These are phyloP conservation scores for Bombylius major DNA, from an alignment of 2,888 invertebrate species.

Conservation along the genomic window DNA sequence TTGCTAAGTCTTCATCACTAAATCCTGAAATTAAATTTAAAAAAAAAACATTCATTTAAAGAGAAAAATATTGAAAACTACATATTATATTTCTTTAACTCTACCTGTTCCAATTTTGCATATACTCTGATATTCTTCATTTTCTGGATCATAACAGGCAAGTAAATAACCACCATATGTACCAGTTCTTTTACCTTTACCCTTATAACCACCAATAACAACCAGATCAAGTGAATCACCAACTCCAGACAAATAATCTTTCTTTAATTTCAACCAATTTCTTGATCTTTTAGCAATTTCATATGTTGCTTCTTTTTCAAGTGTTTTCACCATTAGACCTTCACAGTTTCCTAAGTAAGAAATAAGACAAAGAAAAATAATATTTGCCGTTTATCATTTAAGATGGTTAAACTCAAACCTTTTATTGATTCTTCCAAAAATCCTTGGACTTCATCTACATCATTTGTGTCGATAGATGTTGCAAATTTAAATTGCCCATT, in stretches of 20 bases:
- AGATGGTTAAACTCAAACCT: slow-evolving; percentile 37
- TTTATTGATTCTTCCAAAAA: slow-evolving; percentile 91
- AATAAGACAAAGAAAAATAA: slow-evolving; percentile 20
- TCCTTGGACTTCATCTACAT: slow-evolving; percentile 83
- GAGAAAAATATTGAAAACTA: neutral
- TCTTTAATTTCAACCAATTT: slow-evolving; percentile 94
- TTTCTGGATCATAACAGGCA: slow-evolving; percentile 80
- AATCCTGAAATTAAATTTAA: slow-evolving; percentile 95
- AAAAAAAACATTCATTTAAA: slow-evolving; percentile 29
- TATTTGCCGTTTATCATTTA: neutral
- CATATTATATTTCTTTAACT: neutral
- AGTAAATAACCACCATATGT: slow-evolving; percentile 89
- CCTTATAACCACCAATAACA: slow-evolving; percentile 87
- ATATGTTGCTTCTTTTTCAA: slow-evolving; percentile 76
- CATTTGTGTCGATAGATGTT: slow-evolving; percentile 62
- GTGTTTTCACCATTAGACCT: slow-evolving; percentile 96
- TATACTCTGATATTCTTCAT: slow-evolving; percentile 85
- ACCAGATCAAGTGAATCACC: slow-evolving; percentile 95
- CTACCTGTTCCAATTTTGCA: slow-evolving; percentile 60
- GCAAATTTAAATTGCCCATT: slow-evolving; percentile 85
- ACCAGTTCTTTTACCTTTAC: slow-evolving; percentile 87
- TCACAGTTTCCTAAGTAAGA: slow-evolving; percentile 72
- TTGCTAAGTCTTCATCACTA: slow-evolving; percentile 74
- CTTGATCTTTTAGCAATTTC: slow-evolving; percentile 92
- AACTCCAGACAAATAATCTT: slow-evolving; percentile 92